Evolutionary conservation across 2,113 vertebrate species (phyloP).

Genomic region (Equus quagga): DNA sequence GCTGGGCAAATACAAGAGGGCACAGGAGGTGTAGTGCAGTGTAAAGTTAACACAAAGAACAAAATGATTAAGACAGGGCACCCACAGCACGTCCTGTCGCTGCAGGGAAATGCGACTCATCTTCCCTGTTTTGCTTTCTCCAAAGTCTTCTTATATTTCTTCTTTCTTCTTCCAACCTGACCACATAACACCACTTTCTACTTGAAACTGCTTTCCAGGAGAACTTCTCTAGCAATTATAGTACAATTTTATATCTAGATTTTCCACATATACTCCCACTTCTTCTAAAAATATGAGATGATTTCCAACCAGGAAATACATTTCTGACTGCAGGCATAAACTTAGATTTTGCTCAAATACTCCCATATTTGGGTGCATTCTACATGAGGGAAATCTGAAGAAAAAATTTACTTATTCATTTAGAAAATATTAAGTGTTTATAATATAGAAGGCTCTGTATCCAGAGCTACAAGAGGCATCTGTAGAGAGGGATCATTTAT

Average conservation of each 20-base stretch:
- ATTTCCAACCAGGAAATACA: conserved; percentile 29
- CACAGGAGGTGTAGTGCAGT: fast-evolving
- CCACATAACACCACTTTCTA: neutral
- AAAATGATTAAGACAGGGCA: neutral
- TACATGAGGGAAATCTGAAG: neutral
- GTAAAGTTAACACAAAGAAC: neutral
- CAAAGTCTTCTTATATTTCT: neutral
- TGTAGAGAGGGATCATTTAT: neutral
- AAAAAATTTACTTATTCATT: neutral
- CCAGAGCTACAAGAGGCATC: neutral
- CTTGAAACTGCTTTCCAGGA: conserved; percentile 35
- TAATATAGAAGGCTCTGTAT: neutral
- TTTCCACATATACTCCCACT: neutral
- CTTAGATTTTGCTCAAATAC: neutral
- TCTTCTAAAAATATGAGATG: conserved; percentile 29
- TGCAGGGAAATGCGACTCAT: neutral
- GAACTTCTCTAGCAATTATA: conserved; percentile 1
- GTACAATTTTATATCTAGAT: neutral
- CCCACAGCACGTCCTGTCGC: neutral
- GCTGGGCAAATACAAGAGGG: neutral
- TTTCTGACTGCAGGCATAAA: conserved; percentile 1
- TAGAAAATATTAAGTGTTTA: neutral
- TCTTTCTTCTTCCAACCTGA: conserved; percentile 21
- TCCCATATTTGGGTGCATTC: neutral
- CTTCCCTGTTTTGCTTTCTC: neutral